Percentiles rank a stretch among this genome's conserved stretches.
phyloP scores from a whole-genome alignment of 2,888 invertebrate species.

The Hypsopygia costalis region DNA sequence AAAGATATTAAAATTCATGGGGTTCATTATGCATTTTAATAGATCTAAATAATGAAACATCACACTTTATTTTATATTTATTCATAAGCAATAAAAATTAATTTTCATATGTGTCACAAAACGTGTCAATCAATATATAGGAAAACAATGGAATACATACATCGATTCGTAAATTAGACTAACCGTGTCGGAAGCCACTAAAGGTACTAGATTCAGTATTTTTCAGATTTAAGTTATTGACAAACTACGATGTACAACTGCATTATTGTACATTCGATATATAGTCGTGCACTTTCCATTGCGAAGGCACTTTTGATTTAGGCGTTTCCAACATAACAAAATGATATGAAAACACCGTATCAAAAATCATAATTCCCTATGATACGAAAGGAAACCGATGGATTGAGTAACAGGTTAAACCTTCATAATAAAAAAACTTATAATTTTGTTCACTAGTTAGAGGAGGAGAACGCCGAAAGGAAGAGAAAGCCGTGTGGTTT shows the following conservation, averaged over 20 bases:
- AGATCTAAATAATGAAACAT: slow-evolving; percentile 18
- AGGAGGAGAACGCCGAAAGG: no score
- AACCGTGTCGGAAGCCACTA: slow-evolving; percentile 53
- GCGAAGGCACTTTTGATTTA: slow-evolving; percentile 71
- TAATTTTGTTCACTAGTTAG: no score
- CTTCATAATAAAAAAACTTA: no score
- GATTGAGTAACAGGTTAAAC: no score
- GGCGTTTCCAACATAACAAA: slow-evolving; percentile 28
- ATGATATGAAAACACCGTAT: no score
- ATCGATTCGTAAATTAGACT: slow-evolving; percentile 44
- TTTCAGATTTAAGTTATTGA: slow-evolving; percentile 26
- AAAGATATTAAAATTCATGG: no score
- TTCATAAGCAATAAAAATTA: slow-evolving; percentile 80
- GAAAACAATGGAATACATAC: slow-evolving; percentile 50
- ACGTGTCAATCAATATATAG: slow-evolving; percentile 46
- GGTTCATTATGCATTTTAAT: no score
- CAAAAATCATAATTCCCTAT: no score
- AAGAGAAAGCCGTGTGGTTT: no score
- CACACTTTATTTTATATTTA: slow-evolving; percentile 61
- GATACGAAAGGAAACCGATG: no score
- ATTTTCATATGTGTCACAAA: slow-evolving; percentile 67
- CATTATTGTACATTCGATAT: neutral
- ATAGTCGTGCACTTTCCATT: slow-evolving; percentile 40
- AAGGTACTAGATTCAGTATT: slow-evolving; percentile 35
- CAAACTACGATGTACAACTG: slow-evolving; percentile 31